These are phyloP conservation scores for Pseudomyrmex flavicornis DNA, from an alignment of 1,140 invertebrate species.

Conservation along the genomic window DNA sequence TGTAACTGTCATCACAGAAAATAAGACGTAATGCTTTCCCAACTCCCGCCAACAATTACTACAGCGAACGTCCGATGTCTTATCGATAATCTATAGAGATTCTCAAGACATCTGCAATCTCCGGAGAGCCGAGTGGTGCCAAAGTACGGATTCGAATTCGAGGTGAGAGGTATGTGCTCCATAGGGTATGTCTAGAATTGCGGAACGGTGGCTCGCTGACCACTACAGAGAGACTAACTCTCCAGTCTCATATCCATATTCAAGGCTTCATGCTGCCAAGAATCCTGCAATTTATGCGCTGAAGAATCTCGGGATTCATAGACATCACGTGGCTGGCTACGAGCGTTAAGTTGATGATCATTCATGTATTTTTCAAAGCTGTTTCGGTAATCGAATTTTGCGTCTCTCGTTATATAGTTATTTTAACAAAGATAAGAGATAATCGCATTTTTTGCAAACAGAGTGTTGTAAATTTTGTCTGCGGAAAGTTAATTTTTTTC, in stretches of 20 bases:
- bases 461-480: neutral
- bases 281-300: conserved; percentile 14
- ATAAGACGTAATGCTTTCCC: neutral
- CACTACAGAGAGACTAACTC: conserved; percentile 23
- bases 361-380: neutral
- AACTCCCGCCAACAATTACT: neutral
- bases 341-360: neutral
- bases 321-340: neutral
- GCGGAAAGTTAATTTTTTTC: conserved; percentile 3
- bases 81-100: conserved; percentile 23
- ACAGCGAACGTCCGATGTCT: neutral
- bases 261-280: conserved; percentile 29
- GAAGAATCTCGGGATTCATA: conserved; percentile 17
- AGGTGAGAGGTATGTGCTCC: conserved; percentile 21
- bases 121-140: conserved; percentile 16
- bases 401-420: neutral
- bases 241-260: conserved; percentile 44
- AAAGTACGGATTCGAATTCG: conserved; percentile 50
- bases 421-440: no score
- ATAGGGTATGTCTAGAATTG: conserved; percentile 34
- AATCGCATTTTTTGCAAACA: no score
- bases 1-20: neutral
- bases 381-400: neutral
- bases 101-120: conserved; percentile 36
- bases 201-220: conserved; percentile 34